These are phyloP conservation scores for Actinia equina DNA, from an alignment of 64 coral and sea anemone genomes.

Conservation along the genomic window DNA sequence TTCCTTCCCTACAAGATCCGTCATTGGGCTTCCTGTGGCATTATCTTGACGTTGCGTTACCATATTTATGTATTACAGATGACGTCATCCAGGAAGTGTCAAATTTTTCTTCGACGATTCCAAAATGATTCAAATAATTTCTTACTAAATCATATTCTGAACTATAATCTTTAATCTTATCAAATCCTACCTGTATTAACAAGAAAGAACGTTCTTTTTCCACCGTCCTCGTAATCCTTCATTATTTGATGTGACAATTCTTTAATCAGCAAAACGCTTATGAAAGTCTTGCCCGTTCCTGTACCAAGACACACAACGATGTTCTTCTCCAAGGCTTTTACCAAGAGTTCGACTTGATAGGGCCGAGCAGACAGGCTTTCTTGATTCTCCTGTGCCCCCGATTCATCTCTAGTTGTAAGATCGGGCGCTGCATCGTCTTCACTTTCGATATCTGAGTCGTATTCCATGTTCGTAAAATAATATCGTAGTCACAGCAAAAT, in stretches of 20 bases:
- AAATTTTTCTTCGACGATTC: too few relatives aligned
- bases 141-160: too few relatives aligned
- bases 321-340: conserved; percentile 57
- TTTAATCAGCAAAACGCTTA: conserved; percentile 93
- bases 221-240: conserved; percentile 52
- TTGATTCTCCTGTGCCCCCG: not conserved
- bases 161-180: not conserved
- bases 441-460: not conserved
- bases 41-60: not conserved
- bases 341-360: conserved; percentile 84
- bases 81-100: not conserved
- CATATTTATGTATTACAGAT: not conserved
- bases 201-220: conserved; percentile 86
- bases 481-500: not conserved
- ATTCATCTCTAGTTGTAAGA: not conserved
- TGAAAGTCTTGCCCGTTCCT: conserved; percentile 97
- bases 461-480: not conserved
- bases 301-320: conserved; percentile 90
- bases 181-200: conserved; percentile 82
- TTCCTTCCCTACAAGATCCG: not conserved
- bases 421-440: not conserved
- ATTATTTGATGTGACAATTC: conserved; percentile 71
- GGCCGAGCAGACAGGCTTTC: conserved; percentile 30
- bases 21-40: not conserved
- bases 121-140: too few relatives aligned